Base-by-base conservation (phyloP, 2,888 invertebrate genomes). In the Baronia brevicornis region DNA sequence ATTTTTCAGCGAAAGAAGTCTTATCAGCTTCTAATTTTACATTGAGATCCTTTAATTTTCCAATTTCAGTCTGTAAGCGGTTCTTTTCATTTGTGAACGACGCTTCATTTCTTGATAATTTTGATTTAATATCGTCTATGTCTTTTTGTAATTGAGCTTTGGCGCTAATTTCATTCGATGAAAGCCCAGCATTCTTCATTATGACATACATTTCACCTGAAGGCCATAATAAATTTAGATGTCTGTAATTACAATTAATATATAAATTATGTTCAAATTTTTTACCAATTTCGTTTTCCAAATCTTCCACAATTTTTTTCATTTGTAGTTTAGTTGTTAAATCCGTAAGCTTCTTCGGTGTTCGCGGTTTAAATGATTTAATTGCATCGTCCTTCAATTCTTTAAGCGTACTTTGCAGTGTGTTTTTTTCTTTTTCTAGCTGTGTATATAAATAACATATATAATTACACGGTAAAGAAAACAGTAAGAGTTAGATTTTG, bases 241-340 rank as follows among this genome's bases (percentile, higher is more conserved):
- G 32, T 4, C 12, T 10, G 7, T 6, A 11, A 11, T 20, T 3
- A 20, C 11, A 17, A 27, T n/a, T n/a, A 3, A 12, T 12, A 22
- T 14, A n/a, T 6, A 3, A 7, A n/a, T n/a, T 5, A 20, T 7
- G n/a, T 3, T n/a, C n/a, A n/a, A n/a, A n/a, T n/a, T n/a, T n/a
- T 36, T 62, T 72, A 89, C 91, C 90, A 44, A 95, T 91, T 86
- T 97, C 96, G 57, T 88, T 92, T 72, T 96, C 96, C 47, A 96
- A 80, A 44, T 96, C 95, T 36, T 92, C 91, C 2, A 96, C 90
- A 90, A 94, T 93, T 54, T 89, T 93, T 50, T 91, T 93, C 53
- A 95, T 73, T 67, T 91, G 90, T 26, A 90, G 60, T 70, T 91
- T 91, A 1, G 91, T 89, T 13, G 90, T 90, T 28, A 88, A 71